Percentiles rank a stretch among this genome's conserved stretches.
Evolutionary conservation across 2,113 vertebrate genomes (phyloP).

Genomic region (Acinonyx jubatus): DNA sequence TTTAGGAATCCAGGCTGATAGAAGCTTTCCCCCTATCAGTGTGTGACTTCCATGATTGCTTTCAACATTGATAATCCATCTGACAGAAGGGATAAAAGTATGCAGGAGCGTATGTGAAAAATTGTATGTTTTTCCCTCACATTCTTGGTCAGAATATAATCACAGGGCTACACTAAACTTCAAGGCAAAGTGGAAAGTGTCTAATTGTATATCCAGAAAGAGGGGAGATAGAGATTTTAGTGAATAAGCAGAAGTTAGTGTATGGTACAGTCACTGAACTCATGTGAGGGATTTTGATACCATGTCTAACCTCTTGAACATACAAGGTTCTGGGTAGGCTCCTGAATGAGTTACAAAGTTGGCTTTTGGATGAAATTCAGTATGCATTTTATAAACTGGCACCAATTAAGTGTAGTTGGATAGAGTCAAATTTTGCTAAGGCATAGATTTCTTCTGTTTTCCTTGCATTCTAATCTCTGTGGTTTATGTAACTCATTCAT

Average conservation of each 20-base stretch:
- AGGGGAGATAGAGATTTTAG: neutral
- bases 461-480: neutral
- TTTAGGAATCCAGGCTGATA: neutral
- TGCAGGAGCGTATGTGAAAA: neutral
- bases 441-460: neutral
- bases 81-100: neutral
- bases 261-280: neutral
- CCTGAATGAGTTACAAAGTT: neutral
- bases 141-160: neutral
- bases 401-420: neutral
- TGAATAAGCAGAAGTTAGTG: neutral
- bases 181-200: neutral
- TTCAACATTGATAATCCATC: neutral
- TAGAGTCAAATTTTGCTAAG: neutral
- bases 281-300: neutral
- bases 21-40: neutral
- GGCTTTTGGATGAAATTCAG: neutral
- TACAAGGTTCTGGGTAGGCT: neutral
- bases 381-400: neutral
- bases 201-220: neutral
- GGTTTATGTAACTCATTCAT: neutral
- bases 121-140: neutral
- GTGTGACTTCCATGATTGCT: neutral
- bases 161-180: neutral
- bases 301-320: neutral